Evolutionary conservation across 2,797 vertebrate genomes (phyloP).

Genomic region (Anisognathus igniventris): DNA sequence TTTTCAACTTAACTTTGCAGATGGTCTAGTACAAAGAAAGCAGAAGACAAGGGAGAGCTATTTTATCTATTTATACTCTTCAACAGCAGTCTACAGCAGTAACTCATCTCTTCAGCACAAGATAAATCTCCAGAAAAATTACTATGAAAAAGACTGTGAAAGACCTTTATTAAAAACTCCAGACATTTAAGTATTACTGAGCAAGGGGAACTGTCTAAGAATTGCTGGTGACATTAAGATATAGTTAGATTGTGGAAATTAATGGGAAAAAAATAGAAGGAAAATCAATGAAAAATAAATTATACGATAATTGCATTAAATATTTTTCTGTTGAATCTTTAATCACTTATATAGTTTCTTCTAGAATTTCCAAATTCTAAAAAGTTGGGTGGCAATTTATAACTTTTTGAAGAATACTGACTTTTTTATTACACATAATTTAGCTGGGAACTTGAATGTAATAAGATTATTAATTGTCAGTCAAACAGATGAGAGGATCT

Average conservation of each 20-base stretch:
- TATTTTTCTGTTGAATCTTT: background rate
- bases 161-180: background rate
- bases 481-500: background rate
- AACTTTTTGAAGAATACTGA: background rate
- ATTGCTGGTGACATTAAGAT: background rate
- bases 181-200: background rate
- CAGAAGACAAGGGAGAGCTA: background rate
- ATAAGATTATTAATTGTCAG: background rate
- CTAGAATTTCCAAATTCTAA: background rate
- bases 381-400: background rate
- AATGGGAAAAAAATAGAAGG: background rate
- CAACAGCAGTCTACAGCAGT: background rate
- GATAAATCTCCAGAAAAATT: background rate
- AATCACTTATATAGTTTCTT: background rate
- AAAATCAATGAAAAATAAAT: background rate
- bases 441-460: background rate
- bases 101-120: background rate
- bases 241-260: background rate
- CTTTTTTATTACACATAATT: background rate
- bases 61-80: background rate
- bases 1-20: background rate
- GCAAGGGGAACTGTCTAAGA: background rate
- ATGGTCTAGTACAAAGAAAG: background rate
- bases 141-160: background rate
- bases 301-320: background rate